phyloP scores from a whole-genome alignment of 2,797 vertebrate genomes.

The Lepus townsendii region DNA sequence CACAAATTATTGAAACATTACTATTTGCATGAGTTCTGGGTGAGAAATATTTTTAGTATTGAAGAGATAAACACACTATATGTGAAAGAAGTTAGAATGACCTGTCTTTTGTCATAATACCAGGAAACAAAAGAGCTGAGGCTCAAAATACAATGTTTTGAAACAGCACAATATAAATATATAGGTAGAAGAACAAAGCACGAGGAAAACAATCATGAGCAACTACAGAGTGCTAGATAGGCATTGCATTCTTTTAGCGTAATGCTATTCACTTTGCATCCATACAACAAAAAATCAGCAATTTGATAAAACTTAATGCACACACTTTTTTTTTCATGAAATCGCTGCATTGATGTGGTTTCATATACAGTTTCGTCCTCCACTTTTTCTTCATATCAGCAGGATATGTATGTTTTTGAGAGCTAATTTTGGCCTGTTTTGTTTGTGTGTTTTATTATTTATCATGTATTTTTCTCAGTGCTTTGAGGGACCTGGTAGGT shows the following conservation, averaged over 20 bases:
- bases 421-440: not conserved
- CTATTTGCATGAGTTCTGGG: not conserved
- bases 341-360: not conserved
- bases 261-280: conserved; percentile 21
- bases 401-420: not conserved
- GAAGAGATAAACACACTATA: not conserved
- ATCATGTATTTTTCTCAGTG: not conserved
- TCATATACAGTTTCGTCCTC: not conserved
- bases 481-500: conserved; percentile 36
- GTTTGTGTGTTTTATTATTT: conserved; percentile 65
- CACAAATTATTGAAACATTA: not conserved
- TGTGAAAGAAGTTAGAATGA: conserved; percentile 9
- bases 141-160: not conserved
- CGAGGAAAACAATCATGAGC: not conserved
- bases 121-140: not conserved
- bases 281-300: not conserved
- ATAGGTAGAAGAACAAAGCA: not conserved
- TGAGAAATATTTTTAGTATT: not conserved
- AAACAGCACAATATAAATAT: not conserved
- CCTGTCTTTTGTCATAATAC: not conserved
- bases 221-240: not conserved
- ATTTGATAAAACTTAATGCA: not conserved
- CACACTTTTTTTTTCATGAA: not conserved
- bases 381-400: not conserved
- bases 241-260: conserved; percentile 6